Conservation (phyloP, 2,113 vertebrate genomes). For the Turdus rufiventris region DNA sequence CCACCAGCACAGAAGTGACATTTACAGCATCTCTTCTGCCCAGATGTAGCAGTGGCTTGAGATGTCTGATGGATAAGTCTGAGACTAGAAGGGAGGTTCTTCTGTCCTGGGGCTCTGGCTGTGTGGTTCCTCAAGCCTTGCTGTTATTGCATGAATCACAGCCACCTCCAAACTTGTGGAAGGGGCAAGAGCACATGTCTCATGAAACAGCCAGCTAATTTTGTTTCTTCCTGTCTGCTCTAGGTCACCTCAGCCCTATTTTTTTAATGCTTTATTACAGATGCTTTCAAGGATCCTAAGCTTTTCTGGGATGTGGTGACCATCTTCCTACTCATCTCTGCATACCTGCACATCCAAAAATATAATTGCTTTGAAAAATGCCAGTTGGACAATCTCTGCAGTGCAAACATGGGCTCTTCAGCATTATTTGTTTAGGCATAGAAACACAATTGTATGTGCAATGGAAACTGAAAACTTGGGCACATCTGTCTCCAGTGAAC, state of each 20-base stretch:
- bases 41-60: background rate
- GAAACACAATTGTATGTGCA: background rate
- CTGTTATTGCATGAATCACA: background rate
- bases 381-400: background rate
- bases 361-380: background rate
- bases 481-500: background rate
- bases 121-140: background rate
- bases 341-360: background rate
- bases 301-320: background rate
- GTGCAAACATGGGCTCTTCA: background rate
- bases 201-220: background rate
- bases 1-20: background rate
- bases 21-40: background rate
- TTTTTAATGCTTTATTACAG: background rate
- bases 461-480: background rate
- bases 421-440: background rate
- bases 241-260: background rate
- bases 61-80: background rate
- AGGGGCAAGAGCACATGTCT: background rate
- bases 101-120: background rate
- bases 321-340: background rate
- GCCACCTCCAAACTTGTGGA: background rate
- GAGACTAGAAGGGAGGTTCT: background rate
- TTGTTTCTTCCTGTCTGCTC: background rate
- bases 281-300: background rate